These are phyloP conservation scores for Amazona vittata DNA, from an alignment of 2,113 vertebrate species.

Conservation along the genomic window DNA sequence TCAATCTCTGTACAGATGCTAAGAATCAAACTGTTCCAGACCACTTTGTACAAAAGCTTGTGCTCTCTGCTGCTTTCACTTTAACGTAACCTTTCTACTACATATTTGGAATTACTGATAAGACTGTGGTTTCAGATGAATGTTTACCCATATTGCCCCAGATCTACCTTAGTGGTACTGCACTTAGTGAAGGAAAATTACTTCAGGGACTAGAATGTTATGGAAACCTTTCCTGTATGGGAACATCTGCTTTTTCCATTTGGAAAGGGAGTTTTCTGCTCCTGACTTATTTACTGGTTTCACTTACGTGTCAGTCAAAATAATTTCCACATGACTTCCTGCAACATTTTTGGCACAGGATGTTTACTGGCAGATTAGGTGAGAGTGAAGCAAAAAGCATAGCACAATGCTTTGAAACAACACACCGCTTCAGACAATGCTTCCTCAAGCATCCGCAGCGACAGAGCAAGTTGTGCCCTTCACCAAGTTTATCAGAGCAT, in stretches of 20 bases:
- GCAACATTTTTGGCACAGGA: not conserved
- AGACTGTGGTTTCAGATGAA: not conserved
- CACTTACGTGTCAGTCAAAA: slow-evolving; percentile 10
- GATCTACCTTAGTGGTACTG: not conserved
- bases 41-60: not conserved
- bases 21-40: not conserved
- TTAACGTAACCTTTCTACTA: slow-evolving; percentile 23
- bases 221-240: not conserved
- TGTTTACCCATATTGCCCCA: not conserved
- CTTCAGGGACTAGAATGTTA: not conserved
- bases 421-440: not conserved
- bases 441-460: not conserved
- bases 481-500: not conserved
- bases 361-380: not conserved
- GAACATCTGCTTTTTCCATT: not conserved
- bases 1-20: not conserved
- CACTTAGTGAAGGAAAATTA: not conserved
- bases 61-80: not conserved
- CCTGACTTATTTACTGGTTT: not conserved
- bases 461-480: not conserved
- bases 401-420: not conserved
- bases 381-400: not conserved
- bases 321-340: not conserved
- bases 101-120: slow-evolving; percentile 8
- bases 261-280: not conserved